A percentile compares a stretch with the other conserved stretches of the same genome.
Conservation (phyloP, 1,140 invertebrate species). For the Nixonia krombeini region DNA sequence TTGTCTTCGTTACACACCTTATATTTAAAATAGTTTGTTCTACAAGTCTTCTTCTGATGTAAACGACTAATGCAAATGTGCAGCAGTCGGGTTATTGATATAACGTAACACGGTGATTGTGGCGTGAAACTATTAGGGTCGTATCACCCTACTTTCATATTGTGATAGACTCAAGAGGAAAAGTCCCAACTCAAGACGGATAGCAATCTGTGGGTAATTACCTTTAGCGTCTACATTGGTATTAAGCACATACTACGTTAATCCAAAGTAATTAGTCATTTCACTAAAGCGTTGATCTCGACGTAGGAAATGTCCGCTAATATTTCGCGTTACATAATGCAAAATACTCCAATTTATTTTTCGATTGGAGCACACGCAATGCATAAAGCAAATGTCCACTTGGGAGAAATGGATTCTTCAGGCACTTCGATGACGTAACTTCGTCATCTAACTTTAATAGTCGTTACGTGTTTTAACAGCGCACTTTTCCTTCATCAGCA, state of each 20-base stretch:
- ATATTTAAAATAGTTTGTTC: too few relatives aligned
- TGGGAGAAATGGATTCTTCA: too few relatives aligned
- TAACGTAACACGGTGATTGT: neutral
- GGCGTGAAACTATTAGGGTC: neutral
- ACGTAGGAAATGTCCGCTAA: too few relatives aligned
- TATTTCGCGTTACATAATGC: neutral
- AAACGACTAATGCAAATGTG: too few relatives aligned
- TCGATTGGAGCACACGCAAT: too few relatives aligned
- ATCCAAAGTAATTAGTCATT: constrained; percentile 1
- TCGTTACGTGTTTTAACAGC: too few relatives aligned
- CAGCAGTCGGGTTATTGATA: neutral
- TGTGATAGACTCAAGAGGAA: neutral
- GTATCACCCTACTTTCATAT: neutral
- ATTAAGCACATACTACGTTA: neutral
- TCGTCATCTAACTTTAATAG: too few relatives aligned
- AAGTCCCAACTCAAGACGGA: neutral
- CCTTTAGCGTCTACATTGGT: neutral
- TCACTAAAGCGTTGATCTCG: neutral
- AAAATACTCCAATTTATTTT: neutral
- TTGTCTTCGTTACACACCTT: too few relatives aligned
- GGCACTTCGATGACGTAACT: too few relatives aligned
- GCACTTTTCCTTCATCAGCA: too few relatives aligned
- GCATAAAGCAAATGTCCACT: too few relatives aligned
- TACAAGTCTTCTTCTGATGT: too few relatives aligned
- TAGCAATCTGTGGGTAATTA: neutral